Evolutionary conservation across 37 sponge, comb jelly and placozoan species (phyloP).

Genomic region (Halisarca cf. caerulea): DNA sequence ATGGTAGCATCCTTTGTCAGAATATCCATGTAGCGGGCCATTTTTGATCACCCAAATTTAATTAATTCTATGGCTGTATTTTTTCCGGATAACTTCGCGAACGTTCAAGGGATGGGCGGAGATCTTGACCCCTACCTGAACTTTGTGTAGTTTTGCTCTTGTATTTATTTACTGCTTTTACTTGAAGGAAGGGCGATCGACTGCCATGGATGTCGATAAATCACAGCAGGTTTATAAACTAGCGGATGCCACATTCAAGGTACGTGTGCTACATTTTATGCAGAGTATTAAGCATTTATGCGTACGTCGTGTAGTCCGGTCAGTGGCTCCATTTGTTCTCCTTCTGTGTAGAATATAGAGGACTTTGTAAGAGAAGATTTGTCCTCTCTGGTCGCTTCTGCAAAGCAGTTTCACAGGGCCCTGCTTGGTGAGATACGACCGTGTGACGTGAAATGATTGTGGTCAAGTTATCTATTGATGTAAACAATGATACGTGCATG

Average conservation of each 20-base stretch:
- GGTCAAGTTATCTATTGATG: background rate
- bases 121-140: background rate
- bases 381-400: slow-evolving; percentile 37
- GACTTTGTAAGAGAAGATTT: slow-evolving; percentile 49
- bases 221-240: slow-evolving; percentile 60
- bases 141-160: too few species aligned
- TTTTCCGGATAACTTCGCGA: slow-evolving; percentile 3
- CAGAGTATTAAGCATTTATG: background rate
- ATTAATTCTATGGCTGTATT: background rate
- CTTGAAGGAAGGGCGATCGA: too few species aligned
- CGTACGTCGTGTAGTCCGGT: too few species aligned
- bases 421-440: slow-evolving; percentile 41
- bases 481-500: too few species aligned
- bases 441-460: background rate
- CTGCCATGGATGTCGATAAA: background rate
- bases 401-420: slow-evolving; percentile 54
- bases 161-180: too few species aligned
- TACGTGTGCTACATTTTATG: slow-evolving; percentile 5
- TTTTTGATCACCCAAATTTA: background rate
- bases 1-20: slow-evolving; percentile 11
- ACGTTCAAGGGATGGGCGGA: background rate
- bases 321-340: background rate
- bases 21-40: slow-evolving; percentile 5
- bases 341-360: slow-evolving; percentile 46
- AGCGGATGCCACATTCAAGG: slow-evolving; percentile 70